Evolutionary conservation across 2,797 vertebrate species (phyloP).

Genomic region (Artibeus lituratus): DNA sequence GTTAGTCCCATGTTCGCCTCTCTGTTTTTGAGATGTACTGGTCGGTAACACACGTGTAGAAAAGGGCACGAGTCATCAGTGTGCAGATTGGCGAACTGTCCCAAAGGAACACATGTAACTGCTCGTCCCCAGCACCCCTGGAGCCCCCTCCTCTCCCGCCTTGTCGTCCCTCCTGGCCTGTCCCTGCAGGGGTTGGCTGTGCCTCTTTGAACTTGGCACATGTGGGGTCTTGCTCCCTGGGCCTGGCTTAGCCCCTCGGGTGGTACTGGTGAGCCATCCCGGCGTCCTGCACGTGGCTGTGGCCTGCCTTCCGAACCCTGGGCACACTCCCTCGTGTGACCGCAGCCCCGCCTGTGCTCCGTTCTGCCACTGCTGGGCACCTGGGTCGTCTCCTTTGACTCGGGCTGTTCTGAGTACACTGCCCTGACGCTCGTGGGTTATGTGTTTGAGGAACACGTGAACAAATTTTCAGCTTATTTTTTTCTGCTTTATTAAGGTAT

Average conservation of each 20-base stretch:
- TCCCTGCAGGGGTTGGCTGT: rapidly evolving
- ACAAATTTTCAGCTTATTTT: not conserved
- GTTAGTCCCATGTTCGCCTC: not conserved
- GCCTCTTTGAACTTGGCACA: not conserved
- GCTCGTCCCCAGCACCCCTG: not conserved
- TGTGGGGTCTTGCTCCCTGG: not conserved
- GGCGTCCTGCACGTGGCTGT: too few species aligned
- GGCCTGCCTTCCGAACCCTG: rapidly evolving
- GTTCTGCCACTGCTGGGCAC: rapidly evolving
- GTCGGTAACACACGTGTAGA: rapidly evolving
- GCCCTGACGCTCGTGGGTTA: not conserved
- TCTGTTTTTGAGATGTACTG: not conserved
- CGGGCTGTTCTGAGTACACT: not conserved
- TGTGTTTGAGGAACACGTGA: not conserved
- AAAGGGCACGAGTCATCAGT: not conserved
- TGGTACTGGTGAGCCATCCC: rapidly evolving
- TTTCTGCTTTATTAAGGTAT: not conserved
- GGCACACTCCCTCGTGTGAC: rapidly evolving
- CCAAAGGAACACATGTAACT: not conserved
- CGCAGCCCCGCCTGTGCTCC: rapidly evolving
- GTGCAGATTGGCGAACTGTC: not conserved
- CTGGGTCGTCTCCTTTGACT: not conserved
- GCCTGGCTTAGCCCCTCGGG: not conserved
- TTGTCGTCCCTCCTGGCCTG: not conserved
- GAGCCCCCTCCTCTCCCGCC: not conserved